Percentiles rank a stretch among this genome's conserved stretches.
Conservation (phyloP, 2,888 invertebrate species). For the Cephus runcator region DNA sequence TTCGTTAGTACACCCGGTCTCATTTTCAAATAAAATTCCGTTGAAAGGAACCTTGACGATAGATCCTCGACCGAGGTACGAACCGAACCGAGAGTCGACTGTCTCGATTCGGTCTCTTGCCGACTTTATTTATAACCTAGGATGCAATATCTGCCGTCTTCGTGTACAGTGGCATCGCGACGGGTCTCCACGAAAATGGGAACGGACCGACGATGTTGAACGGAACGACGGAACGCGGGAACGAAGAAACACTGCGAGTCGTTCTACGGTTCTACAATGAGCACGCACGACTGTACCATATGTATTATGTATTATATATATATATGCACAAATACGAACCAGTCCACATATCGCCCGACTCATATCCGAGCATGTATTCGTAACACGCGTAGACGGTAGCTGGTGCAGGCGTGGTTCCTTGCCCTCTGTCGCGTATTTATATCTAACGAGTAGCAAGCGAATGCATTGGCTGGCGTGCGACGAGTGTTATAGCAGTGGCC, state of each 20-base stretch:
- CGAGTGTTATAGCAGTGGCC: no score
- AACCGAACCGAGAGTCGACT: slow-evolving; percentile 34
- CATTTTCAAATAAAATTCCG: no score
- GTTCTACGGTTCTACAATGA: slow-evolving; percentile 42
- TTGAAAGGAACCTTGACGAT: slow-evolving; percentile 15
- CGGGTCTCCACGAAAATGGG: neutral
- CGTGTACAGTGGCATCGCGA: neutral
- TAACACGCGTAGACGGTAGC: slow-evolving; percentile 44
- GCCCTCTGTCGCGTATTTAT: slow-evolving; percentile 61
- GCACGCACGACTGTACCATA: slow-evolving; percentile 25
- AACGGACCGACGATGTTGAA: neutral
- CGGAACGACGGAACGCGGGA: neutral
- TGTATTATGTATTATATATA: neutral
- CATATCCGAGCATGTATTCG: no score
- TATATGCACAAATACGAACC: no score
- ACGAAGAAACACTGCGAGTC: neutral
- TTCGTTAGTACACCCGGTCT: no score
- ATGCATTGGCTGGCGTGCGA: slow-evolving; percentile 26
- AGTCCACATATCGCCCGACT: no score
- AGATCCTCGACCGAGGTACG: slow-evolving; percentile 46
- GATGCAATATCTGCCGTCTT: slow-evolving; percentile 59
- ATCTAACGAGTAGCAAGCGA: slow-evolving; percentile 47
- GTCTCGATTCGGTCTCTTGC: neutral
- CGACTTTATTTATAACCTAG: slow-evolving; percentile 54
- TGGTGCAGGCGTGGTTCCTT: slow-evolving; percentile 55